Evolutionary conservation across 1,140 invertebrate genomes (phyloP).

Genomic region (Panulirus ornatus): DNA sequence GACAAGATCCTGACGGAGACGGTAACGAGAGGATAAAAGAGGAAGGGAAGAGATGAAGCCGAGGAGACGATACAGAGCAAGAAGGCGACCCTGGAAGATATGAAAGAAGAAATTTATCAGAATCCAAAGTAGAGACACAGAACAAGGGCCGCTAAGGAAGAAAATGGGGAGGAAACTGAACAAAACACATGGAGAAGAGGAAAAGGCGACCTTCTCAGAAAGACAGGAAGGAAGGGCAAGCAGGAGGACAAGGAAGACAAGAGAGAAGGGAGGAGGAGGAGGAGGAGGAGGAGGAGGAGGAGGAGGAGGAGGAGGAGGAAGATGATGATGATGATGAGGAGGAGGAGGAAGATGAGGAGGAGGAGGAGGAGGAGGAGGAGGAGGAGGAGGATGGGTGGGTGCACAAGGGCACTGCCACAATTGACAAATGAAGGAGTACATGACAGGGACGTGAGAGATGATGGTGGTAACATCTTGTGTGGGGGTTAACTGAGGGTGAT

Average conservation of each 20-base stretch:
- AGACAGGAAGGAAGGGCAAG: background rate
- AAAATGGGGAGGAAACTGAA: background rate
- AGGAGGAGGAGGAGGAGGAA: background rate
- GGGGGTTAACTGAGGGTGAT: background rate
- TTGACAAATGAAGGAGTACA: conserved; percentile 18
- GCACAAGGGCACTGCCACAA: conserved; percentile 19
- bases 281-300: background rate
- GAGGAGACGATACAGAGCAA: background rate
- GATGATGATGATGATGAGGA: background rate
- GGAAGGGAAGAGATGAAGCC: background rate
- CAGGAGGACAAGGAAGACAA: background rate
- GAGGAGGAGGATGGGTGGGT: background rate
- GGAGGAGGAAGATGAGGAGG: background rate
- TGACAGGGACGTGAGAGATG: conserved; percentile 25
- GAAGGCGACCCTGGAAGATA: background rate
- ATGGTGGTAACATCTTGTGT: conserved; percentile 19
- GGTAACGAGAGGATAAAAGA: no score
- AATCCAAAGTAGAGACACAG: no score
- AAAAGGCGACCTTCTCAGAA: background rate
- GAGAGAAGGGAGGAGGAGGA: background rate
- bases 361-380: background rate
- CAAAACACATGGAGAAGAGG: background rate
- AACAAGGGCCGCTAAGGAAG: no score
- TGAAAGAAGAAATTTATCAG: no score
- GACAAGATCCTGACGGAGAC: no score